These are phyloP conservation scores for Chrysochloris asiatica DNA, from an alignment of 2,113 vertebrate genomes.

Conservation along the genomic window DNA sequence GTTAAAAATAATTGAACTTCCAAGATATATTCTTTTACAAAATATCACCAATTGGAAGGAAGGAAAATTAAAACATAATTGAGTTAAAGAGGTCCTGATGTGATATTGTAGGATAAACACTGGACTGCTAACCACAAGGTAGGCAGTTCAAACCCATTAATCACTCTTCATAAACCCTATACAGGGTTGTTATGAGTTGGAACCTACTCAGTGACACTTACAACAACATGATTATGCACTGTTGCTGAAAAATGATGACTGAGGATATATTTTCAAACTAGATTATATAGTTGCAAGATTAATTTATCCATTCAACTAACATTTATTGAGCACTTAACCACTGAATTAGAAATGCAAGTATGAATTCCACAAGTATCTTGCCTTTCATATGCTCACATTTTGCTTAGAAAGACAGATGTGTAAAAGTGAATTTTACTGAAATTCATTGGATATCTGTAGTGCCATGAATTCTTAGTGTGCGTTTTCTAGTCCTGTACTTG, in stretches of 20 bases:
- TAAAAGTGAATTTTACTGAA: slow-evolving; percentile 17
- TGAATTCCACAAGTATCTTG: neutral
- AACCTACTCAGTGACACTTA: too few relatives aligned
- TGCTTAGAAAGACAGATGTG: neutral
- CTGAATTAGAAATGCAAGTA: neutral
- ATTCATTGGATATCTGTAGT: slow-evolving; percentile 21
- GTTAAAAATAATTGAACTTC: neutral
- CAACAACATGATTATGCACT: neutral
- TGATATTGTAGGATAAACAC: too few relatives aligned
- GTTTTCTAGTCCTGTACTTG: too few relatives aligned
- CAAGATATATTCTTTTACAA: neutral
- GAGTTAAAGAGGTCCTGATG: neutral
- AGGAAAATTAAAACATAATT: slow-evolving; percentile 31
- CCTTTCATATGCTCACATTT: neutral
- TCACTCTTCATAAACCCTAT: too few relatives aligned
- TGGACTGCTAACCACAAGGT: too few relatives aligned
- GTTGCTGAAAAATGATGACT: neutral
- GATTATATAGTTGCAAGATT: neutral
- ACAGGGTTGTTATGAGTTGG: too few relatives aligned
- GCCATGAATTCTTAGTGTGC: too few relatives aligned
- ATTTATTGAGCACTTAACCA: neutral
- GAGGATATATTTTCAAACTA: neutral
- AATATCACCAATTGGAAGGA: neutral
- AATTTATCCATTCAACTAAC: too few relatives aligned
- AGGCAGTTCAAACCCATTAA: too few relatives aligned